phyloP scores from a whole-genome alignment of 2,113 vertebrate species.

The Myiagra hebetior region DNA sequence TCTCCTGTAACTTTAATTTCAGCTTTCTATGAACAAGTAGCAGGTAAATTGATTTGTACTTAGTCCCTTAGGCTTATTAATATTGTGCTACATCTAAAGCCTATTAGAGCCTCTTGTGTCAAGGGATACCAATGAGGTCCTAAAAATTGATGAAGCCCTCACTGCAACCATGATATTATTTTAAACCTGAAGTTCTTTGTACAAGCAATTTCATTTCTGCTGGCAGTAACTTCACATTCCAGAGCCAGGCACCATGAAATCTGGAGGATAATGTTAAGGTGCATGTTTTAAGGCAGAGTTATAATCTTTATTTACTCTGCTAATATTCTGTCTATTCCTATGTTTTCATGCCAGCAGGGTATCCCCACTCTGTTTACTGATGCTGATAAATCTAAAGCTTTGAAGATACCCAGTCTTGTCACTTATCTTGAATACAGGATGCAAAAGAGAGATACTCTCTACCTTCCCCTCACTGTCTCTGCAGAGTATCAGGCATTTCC shows the following conservation, averaged over 20 bases:
- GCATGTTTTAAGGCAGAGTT: neutral
- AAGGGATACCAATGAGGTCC: conserved; percentile 38
- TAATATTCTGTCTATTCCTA: neutral
- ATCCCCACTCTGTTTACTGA: neutral
- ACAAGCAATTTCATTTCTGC: neutral
- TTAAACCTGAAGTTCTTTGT: conserved; percentile 1
- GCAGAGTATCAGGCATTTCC: neutral
- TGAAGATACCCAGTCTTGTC: neutral
- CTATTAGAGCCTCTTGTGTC: conserved; percentile 51
- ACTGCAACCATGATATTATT: neutral
- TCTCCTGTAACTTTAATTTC: conserved; percentile 65
- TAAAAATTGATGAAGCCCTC: conserved; percentile 43
- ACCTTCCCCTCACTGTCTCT: neutral
- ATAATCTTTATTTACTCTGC: neutral
- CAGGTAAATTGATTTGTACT: conserved; percentile 63
- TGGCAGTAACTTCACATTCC: neutral
- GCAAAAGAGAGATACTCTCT: neutral
- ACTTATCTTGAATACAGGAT: neutral
- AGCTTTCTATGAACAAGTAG: conserved; percentile 49
- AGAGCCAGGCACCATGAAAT: neutral
- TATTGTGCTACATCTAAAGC: conserved; percentile 50
- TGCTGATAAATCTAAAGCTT: neutral
- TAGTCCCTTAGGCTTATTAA: conserved; percentile 60
- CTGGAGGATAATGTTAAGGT: neutral
- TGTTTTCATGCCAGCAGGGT: neutral